Evolutionary conservation across 2,113 vertebrate genomes (phyloP).

Genomic region (Riparia riparia): DNA sequence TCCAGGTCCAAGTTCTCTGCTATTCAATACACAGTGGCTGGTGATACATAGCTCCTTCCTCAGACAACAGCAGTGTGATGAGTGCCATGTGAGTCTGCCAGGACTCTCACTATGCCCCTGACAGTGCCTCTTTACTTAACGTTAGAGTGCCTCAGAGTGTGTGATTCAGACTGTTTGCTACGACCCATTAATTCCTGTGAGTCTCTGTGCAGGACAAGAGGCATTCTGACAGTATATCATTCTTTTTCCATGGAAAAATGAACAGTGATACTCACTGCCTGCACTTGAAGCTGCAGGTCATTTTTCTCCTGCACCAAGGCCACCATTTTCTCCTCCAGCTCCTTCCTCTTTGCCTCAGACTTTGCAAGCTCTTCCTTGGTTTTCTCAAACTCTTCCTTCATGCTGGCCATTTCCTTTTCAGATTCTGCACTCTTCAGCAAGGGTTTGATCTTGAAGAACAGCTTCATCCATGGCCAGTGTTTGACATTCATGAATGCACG

Average conservation of each 20-base stretch:
- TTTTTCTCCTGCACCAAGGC: conserved; percentile 86
- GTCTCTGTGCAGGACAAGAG: background rate
- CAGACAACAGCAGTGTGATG: background rate
- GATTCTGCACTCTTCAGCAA: conserved; percentile 76
- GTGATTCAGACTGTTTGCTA: background rate
- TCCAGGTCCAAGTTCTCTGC: background rate
- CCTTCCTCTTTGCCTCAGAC: conserved; percentile 84
- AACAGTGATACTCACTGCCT: conserved; percentile 75
- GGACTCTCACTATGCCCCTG: background rate
- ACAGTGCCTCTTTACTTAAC: background rate
- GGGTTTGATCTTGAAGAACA: conserved; percentile 86
- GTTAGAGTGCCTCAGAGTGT: background rate
- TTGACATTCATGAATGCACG: conserved; percentile 88
- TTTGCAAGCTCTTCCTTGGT: conserved; percentile 73
- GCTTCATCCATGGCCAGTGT: conserved; percentile 84
- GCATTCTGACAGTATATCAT: background rate
- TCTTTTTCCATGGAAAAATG: background rate
- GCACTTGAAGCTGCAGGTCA: conserved; percentile 87
- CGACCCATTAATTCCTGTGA: background rate
- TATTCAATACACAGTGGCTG: background rate
- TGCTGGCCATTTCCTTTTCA: background rate
- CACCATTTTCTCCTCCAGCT: conserved; percentile 85
- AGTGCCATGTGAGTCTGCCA: background rate
- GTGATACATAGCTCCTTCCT: background rate
- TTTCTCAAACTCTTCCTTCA: background rate